phyloP scores from a whole-genome alignment of 2,797 vertebrate genomes.

The Neomorphus geoffroyi region DNA sequence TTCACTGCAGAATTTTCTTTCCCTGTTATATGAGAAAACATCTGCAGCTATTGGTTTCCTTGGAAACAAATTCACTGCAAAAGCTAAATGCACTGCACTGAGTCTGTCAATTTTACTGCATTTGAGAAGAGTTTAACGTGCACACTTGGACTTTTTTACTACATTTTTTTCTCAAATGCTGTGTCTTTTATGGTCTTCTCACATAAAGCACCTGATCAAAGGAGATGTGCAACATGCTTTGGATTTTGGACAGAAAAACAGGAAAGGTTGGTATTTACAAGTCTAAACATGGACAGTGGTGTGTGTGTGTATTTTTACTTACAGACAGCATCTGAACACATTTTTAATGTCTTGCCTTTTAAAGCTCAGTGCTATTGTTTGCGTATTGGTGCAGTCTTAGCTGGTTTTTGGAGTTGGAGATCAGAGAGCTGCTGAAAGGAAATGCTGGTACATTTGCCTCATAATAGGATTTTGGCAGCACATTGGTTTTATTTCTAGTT shows the following conservation, averaged over 20 bases:
- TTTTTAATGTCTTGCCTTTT: not conserved
- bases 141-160: not conserved
- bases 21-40: not conserved
- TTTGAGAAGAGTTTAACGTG: slow-evolving; percentile 18
- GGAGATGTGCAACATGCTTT: not conserved
- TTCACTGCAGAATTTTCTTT: not conserved
- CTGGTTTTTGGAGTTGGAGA: not conserved
- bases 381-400: not conserved
- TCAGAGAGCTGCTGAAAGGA: not conserved
- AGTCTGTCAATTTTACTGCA: not conserved
- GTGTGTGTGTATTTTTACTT: not conserved
- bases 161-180: not conserved
- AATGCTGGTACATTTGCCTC: not conserved
- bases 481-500: not conserved
- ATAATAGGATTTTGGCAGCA: slow-evolving; percentile 5
- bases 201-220: not conserved
- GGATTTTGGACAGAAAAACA: slow-evolving; percentile 2
- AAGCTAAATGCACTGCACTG: slow-evolving; percentile 3
- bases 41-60: slow-evolving; percentile 59
- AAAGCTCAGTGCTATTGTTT: not conserved
- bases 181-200: not conserved
- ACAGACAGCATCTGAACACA: not conserved
- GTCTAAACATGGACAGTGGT: not conserved
- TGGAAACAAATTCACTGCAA: slow-evolving; percentile 54
- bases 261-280: slow-evolving; percentile 42